These are phyloP conservation scores for Ramazzottius varieornatus DNA, from an alignment of 2,888 invertebrate species.

Conservation along the genomic window DNA sequence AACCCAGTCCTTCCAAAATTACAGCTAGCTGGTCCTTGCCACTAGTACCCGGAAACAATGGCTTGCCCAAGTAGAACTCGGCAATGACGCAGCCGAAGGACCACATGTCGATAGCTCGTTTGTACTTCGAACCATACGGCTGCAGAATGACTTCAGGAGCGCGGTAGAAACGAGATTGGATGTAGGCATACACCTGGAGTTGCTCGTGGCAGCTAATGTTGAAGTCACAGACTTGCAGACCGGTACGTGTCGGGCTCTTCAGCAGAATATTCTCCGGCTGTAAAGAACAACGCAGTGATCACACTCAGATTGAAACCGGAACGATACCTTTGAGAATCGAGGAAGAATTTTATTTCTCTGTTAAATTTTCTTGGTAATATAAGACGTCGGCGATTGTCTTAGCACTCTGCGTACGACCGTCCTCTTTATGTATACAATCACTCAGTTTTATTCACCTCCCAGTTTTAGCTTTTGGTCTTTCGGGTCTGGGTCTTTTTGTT, in stretches of 20 bases:
- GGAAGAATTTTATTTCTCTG: too few relatives aligned
- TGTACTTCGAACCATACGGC: not conserved
- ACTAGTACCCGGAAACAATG: not conserved
- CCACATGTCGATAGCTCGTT: not conserved
- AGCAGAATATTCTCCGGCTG: not conserved
- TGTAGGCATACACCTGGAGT: not conserved
- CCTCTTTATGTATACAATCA: too few relatives aligned
- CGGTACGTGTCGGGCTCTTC: not conserved
- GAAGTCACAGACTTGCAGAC: not conserved
- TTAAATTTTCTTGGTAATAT: too few relatives aligned
- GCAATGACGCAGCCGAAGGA: not conserved
- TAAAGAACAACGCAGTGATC: too few relatives aligned
- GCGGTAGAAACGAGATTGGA: not conserved
- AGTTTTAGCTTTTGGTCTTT: too few relatives aligned
- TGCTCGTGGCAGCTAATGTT: not conserved
- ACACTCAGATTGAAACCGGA: too few relatives aligned
- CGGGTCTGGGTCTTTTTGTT: too few relatives aligned
- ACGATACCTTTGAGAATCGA: too few relatives aligned
- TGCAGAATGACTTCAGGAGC: not conserved
- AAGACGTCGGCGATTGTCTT: too few relatives aligned
- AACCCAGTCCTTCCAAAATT: not conserved
- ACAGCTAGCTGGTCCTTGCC: not conserved
- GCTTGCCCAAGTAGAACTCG: not conserved
- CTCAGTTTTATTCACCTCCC: too few relatives aligned
- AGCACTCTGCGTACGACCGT: too few relatives aligned